A percentile compares a stretch with the other conserved stretches of the same genome.
Conservation (phyloP, 2,797 vertebrate genomes). For the Hipposideros larvatus region DNA sequence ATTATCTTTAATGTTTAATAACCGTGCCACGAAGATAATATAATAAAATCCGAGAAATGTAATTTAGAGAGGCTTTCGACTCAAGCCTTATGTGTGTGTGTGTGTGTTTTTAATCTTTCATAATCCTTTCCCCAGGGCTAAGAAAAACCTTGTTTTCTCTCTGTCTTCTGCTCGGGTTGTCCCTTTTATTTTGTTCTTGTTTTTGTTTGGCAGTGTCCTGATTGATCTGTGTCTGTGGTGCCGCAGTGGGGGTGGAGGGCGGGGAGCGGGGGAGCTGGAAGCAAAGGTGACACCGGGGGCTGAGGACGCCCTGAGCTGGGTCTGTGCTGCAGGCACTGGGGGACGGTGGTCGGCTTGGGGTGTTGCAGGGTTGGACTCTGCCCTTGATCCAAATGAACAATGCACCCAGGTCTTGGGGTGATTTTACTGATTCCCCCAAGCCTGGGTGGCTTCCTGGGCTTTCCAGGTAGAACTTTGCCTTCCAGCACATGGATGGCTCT, state of each 20-base stretch:
- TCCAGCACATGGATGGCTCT: background rate
- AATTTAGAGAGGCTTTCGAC: conserved; percentile 87
- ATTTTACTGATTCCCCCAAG: background rate
- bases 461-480: background rate
- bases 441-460: background rate
- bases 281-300: conserved; percentile 13
- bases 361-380: background rate
- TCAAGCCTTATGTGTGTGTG: conserved; percentile 74
- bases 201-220: conserved; percentile 62
- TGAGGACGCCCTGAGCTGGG: background rate
- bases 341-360: background rate
- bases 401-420: background rate
- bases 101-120: conserved; percentile 75
- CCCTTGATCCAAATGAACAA: background rate
- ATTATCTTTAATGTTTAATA: conserved; percentile 90
- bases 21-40: conserved; percentile 87
- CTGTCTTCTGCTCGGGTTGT: conserved; percentile 81
- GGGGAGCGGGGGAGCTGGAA: background rate
- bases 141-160: conserved; percentile 85
- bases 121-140: conserved; percentile 85
- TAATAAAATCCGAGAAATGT: conserved; percentile 88
- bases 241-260: background rate
- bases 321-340: background rate
- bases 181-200: conserved; percentile 71
- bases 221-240: conserved; percentile 57